These are phyloP conservation scores for Drosophila serrata DNA, from an alignment of 1,140 invertebrate species.

Conservation along the genomic window DNA sequence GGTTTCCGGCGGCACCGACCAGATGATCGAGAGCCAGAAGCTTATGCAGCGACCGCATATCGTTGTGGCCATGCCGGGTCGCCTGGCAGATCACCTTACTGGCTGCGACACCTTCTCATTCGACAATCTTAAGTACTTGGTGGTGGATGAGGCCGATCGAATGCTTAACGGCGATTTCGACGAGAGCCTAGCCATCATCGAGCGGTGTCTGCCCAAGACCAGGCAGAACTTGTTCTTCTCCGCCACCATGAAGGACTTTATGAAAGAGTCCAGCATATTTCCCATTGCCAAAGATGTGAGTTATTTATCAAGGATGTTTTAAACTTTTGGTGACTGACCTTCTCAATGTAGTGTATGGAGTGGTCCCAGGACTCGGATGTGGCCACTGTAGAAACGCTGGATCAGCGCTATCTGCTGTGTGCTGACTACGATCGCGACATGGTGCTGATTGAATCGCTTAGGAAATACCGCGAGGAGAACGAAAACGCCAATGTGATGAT, in stretches of 20 bases:
- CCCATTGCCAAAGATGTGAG: slow-evolving; percentile 76
- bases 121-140: slow-evolving; percentile 93
- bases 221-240: slow-evolving; percentile 97
- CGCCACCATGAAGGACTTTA: slow-evolving; percentile 96
- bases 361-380: slow-evolving; percentile 89
- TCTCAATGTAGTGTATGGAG: slow-evolving; percentile 78
- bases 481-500: slow-evolving; percentile 94
- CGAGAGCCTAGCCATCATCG: slow-evolving; percentile 93
- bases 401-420: slow-evolving; percentile 96
- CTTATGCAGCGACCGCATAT: slow-evolving; percentile 96
- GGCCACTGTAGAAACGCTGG: slow-evolving; percentile 94
- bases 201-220: slow-evolving; percentile 91
- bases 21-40: slow-evolving; percentile 95
- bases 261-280: slow-evolving; percentile 86
- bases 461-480: slow-evolving; percentile 90
- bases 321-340: not conserved
- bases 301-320: not conserved
- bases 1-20: slow-evolving; percentile 97
- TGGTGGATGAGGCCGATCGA: slow-evolving; percentile 97
- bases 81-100: slow-evolving; percentile 94
- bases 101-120: slow-evolving; percentile 94
- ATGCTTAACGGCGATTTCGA: slow-evolving; percentile 93
- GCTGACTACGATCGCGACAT: slow-evolving; percentile 96
- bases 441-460: slow-evolving; percentile 95
- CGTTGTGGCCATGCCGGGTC: slow-evolving; percentile 96